phyloP scores from a whole-genome alignment of 1,140 invertebrate genomes.

The Zaprionus kolodkinae region DNA sequence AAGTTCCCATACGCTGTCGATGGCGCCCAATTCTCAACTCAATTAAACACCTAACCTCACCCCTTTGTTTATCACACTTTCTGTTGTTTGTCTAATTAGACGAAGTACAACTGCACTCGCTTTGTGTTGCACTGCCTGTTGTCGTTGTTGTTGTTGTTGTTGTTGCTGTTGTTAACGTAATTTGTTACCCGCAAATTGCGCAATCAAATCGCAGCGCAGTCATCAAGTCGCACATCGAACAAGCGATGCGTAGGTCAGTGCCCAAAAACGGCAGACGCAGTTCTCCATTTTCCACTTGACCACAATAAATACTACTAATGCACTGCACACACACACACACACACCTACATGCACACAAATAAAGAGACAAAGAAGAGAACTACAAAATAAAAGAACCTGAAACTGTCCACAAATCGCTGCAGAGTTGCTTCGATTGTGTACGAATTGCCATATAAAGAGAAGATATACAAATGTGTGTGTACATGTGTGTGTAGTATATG shows the following conservation, averaged over 20 bases:
- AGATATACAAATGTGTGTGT: not conserved
- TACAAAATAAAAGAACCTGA: not conserved
- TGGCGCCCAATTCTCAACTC: not conserved
- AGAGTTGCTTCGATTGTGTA: not conserved
- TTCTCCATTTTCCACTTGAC: conserved; percentile 8
- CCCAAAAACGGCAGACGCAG: conserved; percentile 11
- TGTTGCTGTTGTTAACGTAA: conserved; percentile 17
- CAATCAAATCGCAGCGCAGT: conserved; percentile 12
- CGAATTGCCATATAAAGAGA: not conserved
- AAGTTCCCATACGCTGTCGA: not conserved
- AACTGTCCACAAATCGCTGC: not conserved
- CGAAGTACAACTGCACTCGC: conserved; percentile 3
- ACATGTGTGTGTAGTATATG: not conserved
- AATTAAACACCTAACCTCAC: conserved; percentile 3
- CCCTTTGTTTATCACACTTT: conserved; percentile 15
- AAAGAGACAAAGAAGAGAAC: not conserved
- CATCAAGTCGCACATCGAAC: not conserved
- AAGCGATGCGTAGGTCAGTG: conserved; percentile 36
- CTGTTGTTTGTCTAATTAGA: conserved; percentile 26
- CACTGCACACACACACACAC: not conserved
- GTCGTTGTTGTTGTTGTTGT: not conserved
- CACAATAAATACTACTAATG: not conserved
- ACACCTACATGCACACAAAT: not conserved
- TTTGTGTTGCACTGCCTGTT: not conserved
- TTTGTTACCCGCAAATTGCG: conserved; percentile 16